Percentiles rank a stretch among this genome's conserved stretches.
Evolutionary conservation across 2,888 invertebrate species (phyloP).

Genomic region (Sthenelais limicola): DNA sequence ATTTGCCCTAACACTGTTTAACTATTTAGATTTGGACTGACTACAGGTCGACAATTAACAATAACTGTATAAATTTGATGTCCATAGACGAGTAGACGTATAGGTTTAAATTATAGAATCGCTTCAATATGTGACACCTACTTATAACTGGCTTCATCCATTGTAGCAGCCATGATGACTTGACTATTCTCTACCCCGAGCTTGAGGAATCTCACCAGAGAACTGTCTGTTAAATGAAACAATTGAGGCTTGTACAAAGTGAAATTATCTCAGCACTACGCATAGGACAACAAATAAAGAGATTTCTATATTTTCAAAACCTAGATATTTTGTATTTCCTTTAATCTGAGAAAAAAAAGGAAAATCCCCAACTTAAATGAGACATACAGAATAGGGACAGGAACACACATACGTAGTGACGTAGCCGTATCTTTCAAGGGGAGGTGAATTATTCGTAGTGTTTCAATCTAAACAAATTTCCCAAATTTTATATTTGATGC

Average conservation of each 20-base stretch:
- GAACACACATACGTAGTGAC: too few species aligned
- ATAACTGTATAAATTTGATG: too few species aligned
- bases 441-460: too few species aligned
- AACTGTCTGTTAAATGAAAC: constrained; percentile 56
- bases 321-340: neutral
- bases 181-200: constrained; percentile 59
- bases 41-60: too few species aligned
- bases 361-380: too few species aligned
- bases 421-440: too few species aligned
- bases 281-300: neutral
- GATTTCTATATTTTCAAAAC: neutral
- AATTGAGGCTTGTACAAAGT: constrained; percentile 5
- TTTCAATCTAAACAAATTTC: too few species aligned
- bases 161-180: constrained; percentile 63
- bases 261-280: neutral
- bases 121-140: neutral
- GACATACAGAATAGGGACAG: too few species aligned
- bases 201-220: constrained; percentile 63
- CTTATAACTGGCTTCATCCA: constrained; percentile 62
- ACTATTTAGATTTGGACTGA: too few species aligned
- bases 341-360: neutral
- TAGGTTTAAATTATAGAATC: neutral
- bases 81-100: too few species aligned
- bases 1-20: too few species aligned
- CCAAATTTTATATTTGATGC: too few species aligned